These are phyloP conservation scores for Gisinianus flammeolus DNA, from an alignment of 2,888 invertebrate genomes.

Conservation along the genomic window DNA sequence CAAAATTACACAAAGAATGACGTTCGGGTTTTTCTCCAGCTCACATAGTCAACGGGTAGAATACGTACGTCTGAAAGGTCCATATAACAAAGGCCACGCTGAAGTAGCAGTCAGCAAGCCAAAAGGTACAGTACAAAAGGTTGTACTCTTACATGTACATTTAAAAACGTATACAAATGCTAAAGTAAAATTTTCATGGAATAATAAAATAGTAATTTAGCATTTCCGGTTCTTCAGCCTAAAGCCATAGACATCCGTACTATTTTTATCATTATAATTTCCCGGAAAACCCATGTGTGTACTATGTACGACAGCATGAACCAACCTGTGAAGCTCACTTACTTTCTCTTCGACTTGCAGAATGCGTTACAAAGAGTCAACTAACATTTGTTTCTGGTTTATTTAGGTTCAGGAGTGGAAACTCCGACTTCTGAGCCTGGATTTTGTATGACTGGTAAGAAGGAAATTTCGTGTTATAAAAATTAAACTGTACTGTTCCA, in stretches of 20 bases:
- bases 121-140: too few species aligned
- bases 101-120: conserved; percentile 96
- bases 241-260: too few species aligned
- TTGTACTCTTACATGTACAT: too few species aligned
- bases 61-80: conserved; percentile 98
- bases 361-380: not conserved
- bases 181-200: too few species aligned
- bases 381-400: conserved; percentile 20
- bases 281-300: too few species aligned
- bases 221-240: too few species aligned
- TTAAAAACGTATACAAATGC: too few species aligned
- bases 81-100: conserved; percentile 93
- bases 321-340: too few species aligned
- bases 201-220: not conserved
- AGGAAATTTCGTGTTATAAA: too few species aligned
- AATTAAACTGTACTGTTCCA: too few species aligned
- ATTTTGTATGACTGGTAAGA: conserved; percentile 79
- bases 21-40: conserved; percentile 85
- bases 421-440: conserved; percentile 93
- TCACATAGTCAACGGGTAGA: conserved; percentile 81
- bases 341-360: not conserved
- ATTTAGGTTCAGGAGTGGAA: conserved; percentile 81
- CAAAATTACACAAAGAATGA: conserved; percentile 95
- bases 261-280: too few species aligned
- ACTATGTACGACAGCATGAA: too few species aligned